phyloP scores from a whole-genome alignment of 1,140 invertebrate species.

The Drosophila aff. region DNA sequence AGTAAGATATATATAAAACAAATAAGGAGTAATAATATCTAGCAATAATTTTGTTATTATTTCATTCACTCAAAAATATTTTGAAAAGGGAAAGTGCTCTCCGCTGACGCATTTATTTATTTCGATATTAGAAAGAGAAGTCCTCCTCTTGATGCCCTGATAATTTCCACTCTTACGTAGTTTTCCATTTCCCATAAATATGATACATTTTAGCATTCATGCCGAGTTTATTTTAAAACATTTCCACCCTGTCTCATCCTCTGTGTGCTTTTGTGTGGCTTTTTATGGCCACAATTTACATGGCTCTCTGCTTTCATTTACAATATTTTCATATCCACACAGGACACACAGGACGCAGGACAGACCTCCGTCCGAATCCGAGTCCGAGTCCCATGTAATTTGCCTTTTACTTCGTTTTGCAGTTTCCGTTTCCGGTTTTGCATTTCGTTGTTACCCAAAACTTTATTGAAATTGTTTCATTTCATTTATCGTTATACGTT shows the following conservation, averaged over 20 bases:
- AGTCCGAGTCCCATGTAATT: slow-evolving; percentile 63
- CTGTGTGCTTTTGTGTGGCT: slow-evolving; percentile 59
- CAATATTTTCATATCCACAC: slow-evolving; percentile 66
- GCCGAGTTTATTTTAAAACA: slow-evolving; percentile 50
- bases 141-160: neutral
- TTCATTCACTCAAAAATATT: neutral
- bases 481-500: slow-evolving; percentile 76
- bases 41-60: neutral
- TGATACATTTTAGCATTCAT: slow-evolving; percentile 40
- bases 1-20: neutral
- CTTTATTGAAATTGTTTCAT: slow-evolving; percentile 81
- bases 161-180: neutral
- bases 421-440: slow-evolving; percentile 68
- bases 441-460: slow-evolving; percentile 67
- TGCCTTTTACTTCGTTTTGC: slow-evolving; percentile 76
- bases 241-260: slow-evolving; percentile 56
- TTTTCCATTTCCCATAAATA: slow-evolving; percentile 11
- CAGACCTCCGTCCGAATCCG: slow-evolving; percentile 14
- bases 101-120: neutral
- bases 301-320: slow-evolving; percentile 74
- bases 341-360: slow-evolving; percentile 4
- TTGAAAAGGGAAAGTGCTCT: neutral
- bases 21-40: neutral
- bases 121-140: neutral
- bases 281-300: slow-evolving; percentile 74